Percentiles rank a stretch among this genome's conserved stretches.
phyloP scores from a whole-genome alignment of 2,888 invertebrate genomes.

The Philereme transversata region DNA sequence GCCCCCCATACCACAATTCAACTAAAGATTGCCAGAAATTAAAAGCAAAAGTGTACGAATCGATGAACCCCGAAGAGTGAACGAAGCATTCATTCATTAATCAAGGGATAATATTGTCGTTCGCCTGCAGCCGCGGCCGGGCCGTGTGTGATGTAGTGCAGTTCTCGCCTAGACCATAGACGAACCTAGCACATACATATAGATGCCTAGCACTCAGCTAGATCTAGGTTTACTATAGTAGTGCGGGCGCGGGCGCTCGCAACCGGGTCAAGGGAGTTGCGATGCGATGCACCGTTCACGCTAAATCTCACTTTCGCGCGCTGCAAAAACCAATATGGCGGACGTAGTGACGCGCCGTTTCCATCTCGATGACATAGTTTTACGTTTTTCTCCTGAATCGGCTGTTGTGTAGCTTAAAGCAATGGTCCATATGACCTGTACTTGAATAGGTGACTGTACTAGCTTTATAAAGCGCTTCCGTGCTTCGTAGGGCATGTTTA shows the following conservation, averaged over 20 bases:
- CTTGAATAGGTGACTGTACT: too few relatives aligned
- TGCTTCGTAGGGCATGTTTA: too few relatives aligned
- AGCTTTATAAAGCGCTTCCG: too few relatives aligned
- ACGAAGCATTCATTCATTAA: conserved; percentile 44
- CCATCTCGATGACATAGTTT: conserved; percentile 67
- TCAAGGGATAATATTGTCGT: conserved; percentile 36
- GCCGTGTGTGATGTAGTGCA: conserved; percentile 37
- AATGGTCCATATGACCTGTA: too few relatives aligned
- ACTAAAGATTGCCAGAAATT: too few relatives aligned
- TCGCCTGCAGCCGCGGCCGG: conserved; percentile 19
- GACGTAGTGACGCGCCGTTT: conserved; percentile 67
- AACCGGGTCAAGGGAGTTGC: conserved; percentile 82
- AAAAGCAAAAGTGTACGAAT: too few relatives aligned
- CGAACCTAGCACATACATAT: conserved; percentile 42
- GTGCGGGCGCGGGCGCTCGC: conserved; percentile 55
- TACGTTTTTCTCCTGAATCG: conserved; percentile 28
- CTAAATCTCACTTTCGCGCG: conserved; percentile 84
- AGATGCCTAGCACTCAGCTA: conserved; percentile 18
- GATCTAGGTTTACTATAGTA: conserved; percentile 68
- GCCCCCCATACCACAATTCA: too few relatives aligned
- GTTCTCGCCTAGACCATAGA: conserved; percentile 57
- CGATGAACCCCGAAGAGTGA: conserved; percentile 36
- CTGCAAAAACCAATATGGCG: conserved; percentile 75
- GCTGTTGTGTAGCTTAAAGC: too few relatives aligned
- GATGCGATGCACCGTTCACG: conserved; percentile 82